These are phyloP conservation scores for Matsumurasca onukii DNA, from an alignment of 1,140 invertebrate genomes.

Conservation along the genomic window DNA sequence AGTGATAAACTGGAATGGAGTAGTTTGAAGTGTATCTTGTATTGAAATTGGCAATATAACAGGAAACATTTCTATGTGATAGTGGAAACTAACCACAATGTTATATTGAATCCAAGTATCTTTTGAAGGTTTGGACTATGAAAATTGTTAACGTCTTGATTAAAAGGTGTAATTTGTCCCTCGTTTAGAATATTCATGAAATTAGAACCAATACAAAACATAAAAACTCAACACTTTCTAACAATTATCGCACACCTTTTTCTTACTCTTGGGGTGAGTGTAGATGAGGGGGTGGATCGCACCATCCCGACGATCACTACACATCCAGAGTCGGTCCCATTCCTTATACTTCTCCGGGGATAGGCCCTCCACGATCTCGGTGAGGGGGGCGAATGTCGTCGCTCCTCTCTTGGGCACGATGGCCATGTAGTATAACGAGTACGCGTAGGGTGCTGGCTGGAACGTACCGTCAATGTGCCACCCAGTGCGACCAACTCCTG, in stretches of 20 bases:
- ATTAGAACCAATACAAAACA: too few relatives aligned
- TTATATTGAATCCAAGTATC: too few relatives aligned
- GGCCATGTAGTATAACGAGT: slow-evolving; percentile 51
- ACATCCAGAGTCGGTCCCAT: slow-evolving; percentile 52
- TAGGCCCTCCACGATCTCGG: slow-evolving; percentile 50
- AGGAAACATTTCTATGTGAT: too few relatives aligned
- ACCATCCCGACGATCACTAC: slow-evolving; percentile 47
- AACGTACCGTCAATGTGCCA: slow-evolving; percentile 58
- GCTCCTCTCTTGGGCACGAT: slow-evolving; percentile 49
- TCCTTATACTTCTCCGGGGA: slow-evolving; percentile 42
- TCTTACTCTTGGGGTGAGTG: slow-evolving; percentile 43
- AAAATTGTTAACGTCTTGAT: too few relatives aligned
- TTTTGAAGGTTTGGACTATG: too few relatives aligned
- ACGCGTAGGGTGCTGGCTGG: slow-evolving; percentile 51
- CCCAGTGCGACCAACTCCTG: slow-evolving; percentile 53
- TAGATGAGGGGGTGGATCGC: slow-evolving; percentile 52
- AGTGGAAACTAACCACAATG: too few relatives aligned
- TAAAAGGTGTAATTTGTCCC: too few relatives aligned
- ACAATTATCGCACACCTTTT: slow-evolving; percentile 36
- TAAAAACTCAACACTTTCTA: too few relatives aligned
- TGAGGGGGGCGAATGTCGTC: slow-evolving; percentile 52
- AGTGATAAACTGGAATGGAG: too few relatives aligned
- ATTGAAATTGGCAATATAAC: too few relatives aligned
- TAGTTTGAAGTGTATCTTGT: too few relatives aligned
- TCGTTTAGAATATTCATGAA: too few relatives aligned